Evolutionary conservation across 37 sponge, comb jelly and placozoan genomes (phyloP).

Genomic region (Amphimedon queenslandica): DNA sequence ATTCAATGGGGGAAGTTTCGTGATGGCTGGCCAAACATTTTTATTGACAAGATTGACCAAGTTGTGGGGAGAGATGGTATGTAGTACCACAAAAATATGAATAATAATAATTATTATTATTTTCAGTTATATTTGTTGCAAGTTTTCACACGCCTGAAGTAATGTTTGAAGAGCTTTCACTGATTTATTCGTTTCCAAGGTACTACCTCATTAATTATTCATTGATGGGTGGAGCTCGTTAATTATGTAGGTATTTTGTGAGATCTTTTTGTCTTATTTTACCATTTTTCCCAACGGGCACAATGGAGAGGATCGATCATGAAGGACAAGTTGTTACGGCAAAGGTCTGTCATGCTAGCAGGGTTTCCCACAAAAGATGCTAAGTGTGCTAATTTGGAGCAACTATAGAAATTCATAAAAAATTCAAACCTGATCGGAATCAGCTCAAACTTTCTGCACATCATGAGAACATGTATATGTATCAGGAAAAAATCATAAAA

Average conservation of each 20-base stretch:
- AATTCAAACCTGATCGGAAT: no score
- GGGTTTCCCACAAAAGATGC: no score
- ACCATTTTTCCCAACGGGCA: constrained; percentile 91
- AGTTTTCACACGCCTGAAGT: constrained; percentile 72
- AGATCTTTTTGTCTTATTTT: constrained; percentile 85
- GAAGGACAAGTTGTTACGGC: constrained; percentile 90
- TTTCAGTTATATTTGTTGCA: constrained; percentile 79
- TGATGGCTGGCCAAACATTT: constrained; percentile 91
- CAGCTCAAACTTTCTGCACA: no score
- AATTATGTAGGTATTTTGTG: constrained; percentile 64
- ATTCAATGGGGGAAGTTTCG: constrained; percentile 70
- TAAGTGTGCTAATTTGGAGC: no score
- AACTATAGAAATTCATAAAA: no score
- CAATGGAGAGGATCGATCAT: constrained; percentile 90
- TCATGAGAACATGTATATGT: no score
- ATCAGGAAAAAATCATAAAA: no score
- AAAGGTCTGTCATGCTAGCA: constrained; percentile 54
- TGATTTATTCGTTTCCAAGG: constrained; percentile 87
- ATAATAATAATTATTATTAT: no score
- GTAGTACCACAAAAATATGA: background rate
- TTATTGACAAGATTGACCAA: constrained; percentile 78
- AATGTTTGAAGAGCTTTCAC: constrained; percentile 90
- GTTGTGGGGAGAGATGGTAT: constrained; percentile 87
- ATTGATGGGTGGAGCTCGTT: background rate
- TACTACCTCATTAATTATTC: background rate